Base-by-base conservation (phyloP, 2,113 vertebrate species). In the Pterocles orientalis region DNA sequence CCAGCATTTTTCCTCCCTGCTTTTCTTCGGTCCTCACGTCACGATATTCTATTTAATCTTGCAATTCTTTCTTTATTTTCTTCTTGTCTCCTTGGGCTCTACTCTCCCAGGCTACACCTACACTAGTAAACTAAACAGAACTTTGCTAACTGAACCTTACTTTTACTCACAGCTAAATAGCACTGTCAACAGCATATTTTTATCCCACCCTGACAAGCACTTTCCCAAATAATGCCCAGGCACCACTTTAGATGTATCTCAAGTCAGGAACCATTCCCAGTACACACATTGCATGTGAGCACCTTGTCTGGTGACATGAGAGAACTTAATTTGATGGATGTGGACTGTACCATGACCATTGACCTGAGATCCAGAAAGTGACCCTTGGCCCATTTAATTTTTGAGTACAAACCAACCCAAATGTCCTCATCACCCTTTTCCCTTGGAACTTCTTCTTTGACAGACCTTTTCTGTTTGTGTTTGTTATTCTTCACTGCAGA, bases 51-150 rank as follows among this genome's bases (percentile, higher is more conserved):
- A 18, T 29, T 84, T 85, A 82, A 56, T 85, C 69, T 65, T 91
- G n/a, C 43, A 56, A 48, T 70, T 94, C 73, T 69, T 80, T 68
- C 12, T 47, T 4, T 51, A 56, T 90, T 88, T 87, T 85, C 78
- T 76, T 79, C 45, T 15, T 80, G 53, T 93, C 66, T 93, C 82
- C 85, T 95, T 96, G 95, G 78, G 94, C 95, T 93, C 84, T 95
- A 68, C 21, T 92, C 82, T 91, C 64, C n/a, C 48, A 91, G 57
- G 33, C 48, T 88, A 57, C 45, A 76, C 20, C 77, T 68, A 41
- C 8, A 0, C 48, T 48, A 14, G 57, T 68, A 91, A 96, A 81
- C 23, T 60, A 79, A 82, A 79, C 25, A 85, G 33, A 92, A 14
- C 50, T 36, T 45, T 68, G 33, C 48, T 43, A 68, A 29, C 2